Percentiles rank a stretch among this genome's conserved stretches.
Conservation (phyloP, 1,140 invertebrate genomes). For the Eumaeus atala region DNA sequence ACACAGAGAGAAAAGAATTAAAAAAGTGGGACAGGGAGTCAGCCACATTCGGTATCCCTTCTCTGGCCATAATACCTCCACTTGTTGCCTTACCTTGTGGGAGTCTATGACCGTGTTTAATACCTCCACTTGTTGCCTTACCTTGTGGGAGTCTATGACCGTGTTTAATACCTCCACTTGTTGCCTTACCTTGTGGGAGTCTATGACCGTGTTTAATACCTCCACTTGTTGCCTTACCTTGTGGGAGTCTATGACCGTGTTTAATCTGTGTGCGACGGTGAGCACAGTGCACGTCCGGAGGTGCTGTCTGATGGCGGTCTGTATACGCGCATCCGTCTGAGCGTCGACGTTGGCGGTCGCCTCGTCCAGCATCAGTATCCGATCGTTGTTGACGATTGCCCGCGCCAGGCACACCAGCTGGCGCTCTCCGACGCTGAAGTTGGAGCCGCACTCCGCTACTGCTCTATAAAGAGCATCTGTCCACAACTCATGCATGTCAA, state of each 20-base stretch:
- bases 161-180: too few species aligned
- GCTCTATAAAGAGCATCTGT: conserved; percentile 73
- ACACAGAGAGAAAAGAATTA: too few species aligned
- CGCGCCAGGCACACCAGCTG: conserved; percentile 86
- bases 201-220: neutral
- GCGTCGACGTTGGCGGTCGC: conserved; percentile 84
- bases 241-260: conserved; percentile 88
- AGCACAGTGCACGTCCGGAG: conserved; percentile 85
- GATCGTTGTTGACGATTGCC: conserved; percentile 80
- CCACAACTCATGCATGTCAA: neutral
- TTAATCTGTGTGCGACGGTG: conserved; percentile 87
- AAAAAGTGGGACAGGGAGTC: too few species aligned
- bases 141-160: too few species aligned
- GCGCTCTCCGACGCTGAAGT: conserved; percentile 83
- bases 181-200: neutral
- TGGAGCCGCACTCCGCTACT: conserved; percentile 77
- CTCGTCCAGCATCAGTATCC: conserved; percentile 82
- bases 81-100: too few species aligned
- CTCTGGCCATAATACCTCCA: too few species aligned
- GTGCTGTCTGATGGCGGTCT: conserved; percentile 80
- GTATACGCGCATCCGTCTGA: conserved; percentile 80
- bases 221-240: conserved; percentile 61
- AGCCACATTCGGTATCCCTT: too few species aligned
- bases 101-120: too few species aligned
- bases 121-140: too few species aligned